Percentiles rank a stretch among this genome's conserved stretches.
phyloP scores from a whole-genome alignment of 2,113 vertebrate genomes.

The Microcebus tavaratra region DNA sequence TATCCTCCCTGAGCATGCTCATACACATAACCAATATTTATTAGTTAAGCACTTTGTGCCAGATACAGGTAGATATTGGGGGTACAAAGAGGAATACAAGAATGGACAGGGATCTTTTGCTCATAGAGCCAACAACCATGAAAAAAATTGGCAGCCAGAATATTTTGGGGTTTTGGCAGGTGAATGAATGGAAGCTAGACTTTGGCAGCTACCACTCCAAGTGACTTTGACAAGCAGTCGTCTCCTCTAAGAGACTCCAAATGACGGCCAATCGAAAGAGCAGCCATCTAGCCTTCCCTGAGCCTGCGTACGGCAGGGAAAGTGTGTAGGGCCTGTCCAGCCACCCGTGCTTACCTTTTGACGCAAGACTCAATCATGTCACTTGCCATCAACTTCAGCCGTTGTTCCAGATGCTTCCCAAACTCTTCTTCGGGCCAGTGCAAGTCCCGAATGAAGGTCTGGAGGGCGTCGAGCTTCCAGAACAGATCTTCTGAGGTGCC shows the following conservation, averaged over 20 bases:
- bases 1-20: background rate
- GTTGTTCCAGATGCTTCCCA: constrained; percentile 96
- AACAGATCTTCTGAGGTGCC: constrained; percentile 98
- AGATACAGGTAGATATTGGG: background rate
- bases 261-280: rapidly evolving
- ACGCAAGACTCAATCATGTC: constrained; percentile 99
- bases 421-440: constrained; percentile 99
- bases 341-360: constrained; percentile 87
- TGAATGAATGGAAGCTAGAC: background rate
- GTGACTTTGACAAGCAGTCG: background rate
- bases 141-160: background rate
- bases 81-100: background rate
- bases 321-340: rapidly evolving
- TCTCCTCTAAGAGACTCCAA: background rate
- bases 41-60: background rate
- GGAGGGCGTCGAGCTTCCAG: constrained; percentile 98
- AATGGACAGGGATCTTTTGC: background rate
- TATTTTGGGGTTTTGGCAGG: background rate
- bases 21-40: background rate
- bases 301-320: background rate
- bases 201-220: too few relatives aligned
- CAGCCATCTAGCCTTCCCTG: background rate
- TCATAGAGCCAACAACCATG: background rate
- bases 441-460: constrained; percentile 98
- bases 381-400: constrained; percentile 98